Conservation (phyloP, 2,888 invertebrate genomes). For the Tolmerus cingulatus region DNA sequence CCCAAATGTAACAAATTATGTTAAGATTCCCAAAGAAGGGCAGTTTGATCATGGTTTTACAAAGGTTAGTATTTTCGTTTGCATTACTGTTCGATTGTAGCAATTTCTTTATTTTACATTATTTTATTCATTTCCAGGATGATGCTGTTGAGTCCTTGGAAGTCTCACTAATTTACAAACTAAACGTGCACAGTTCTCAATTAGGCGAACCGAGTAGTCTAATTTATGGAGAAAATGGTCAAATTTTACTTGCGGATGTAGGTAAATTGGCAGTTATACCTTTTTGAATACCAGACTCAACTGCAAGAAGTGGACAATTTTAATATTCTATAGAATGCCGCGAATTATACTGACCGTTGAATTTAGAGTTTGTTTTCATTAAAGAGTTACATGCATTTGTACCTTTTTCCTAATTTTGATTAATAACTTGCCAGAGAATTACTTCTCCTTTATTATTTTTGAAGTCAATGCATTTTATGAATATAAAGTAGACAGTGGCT, state of each 20-base stretch:
- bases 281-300: neutral
- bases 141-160: constrained; percentile 44
- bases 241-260: constrained; percentile 67
- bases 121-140: neutral
- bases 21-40: neutral
- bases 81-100: neutral
- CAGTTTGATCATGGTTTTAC: neutral
- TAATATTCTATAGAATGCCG: no score
- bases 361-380: no score
- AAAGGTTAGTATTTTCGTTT: neutral
- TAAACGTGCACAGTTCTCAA: constrained; percentile 68
- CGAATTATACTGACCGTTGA: no score
- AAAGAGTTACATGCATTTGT: no score
- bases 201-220: constrained; percentile 70
- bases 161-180: constrained; percentile 67
- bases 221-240: constrained; percentile 69
- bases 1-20: neutral
- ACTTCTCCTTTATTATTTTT: no score
- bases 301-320: neutral
- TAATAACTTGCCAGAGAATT: no score
- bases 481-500: no score
- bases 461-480: no score
- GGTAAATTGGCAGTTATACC: constrained; percentile 57
- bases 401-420: no score
- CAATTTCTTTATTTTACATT: neutral